Conservation (phyloP, 35 echinoderm and acorn worm species). For the Ptychodera flava region DNA sequence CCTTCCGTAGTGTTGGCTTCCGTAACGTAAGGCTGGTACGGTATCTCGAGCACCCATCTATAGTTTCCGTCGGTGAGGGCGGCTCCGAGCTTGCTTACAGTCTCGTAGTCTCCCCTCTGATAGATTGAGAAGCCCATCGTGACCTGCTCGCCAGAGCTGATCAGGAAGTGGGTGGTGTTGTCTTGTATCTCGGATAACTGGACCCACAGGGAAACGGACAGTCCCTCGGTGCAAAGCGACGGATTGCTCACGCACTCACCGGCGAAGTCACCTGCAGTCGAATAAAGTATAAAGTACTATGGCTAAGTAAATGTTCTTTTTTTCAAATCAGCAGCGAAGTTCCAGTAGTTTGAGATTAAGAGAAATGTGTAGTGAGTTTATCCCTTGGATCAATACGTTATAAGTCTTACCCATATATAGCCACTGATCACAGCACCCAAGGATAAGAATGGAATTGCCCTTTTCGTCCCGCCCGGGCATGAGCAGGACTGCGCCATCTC, state of each 20-base stretch:
- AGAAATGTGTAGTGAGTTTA: not conserved
- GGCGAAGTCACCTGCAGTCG: slow-evolving; percentile 56
- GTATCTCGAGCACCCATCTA: slow-evolving; percentile 35
- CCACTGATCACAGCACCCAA: slow-evolving; percentile 65
- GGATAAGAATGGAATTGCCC: slow-evolving; percentile 34
- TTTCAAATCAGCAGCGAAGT: not conserved
- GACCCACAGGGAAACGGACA: slow-evolving; percentile 69
- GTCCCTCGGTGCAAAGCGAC: slow-evolving; percentile 35
- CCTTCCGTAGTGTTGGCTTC: not conserved
- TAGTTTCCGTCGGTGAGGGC: slow-evolving; percentile 65
- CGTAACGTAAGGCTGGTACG: not conserved
- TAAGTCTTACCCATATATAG: slow-evolving; percentile 57
- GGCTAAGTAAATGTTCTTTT: not conserved
- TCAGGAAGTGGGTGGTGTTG: slow-evolving; percentile 70
- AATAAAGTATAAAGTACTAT: slow-evolving; percentile 15
- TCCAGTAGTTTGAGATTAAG: not conserved
- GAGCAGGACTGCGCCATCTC: slow-evolving; percentile 34
- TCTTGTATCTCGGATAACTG: slow-evolving; percentile 56
- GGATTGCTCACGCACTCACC: slow-evolving; percentile 55
- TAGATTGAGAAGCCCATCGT: slow-evolving; percentile 71
- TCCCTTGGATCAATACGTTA: not conserved
- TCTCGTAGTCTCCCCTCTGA: slow-evolving; percentile 24
- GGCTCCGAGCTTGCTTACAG: slow-evolving; percentile 56
- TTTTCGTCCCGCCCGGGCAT: slow-evolving; percentile 53
- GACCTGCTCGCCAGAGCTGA: slow-evolving; percentile 82